A percentile compares a stretch with the other conserved stretches of the same genome.
These are phyloP conservation scores for Hydropsyche betteni DNA, from an alignment of 2,888 invertebrate genomes.

Conservation along the genomic window DNA sequence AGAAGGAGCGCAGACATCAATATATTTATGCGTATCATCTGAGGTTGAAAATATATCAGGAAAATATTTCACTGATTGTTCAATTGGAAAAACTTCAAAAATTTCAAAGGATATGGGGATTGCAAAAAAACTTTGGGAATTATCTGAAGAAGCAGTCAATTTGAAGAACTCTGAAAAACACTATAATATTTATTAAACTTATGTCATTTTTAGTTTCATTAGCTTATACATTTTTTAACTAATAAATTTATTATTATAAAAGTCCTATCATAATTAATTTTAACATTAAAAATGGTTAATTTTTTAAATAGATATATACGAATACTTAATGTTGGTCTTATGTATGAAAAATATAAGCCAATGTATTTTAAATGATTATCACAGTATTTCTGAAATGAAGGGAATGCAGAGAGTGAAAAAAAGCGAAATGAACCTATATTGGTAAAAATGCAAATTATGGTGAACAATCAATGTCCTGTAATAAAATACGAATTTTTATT, in stretches of 20 bases:
- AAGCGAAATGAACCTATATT: conserved; percentile 47
- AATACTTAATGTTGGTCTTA: too few relatives aligned
- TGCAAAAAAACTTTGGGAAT: conserved; percentile 71
- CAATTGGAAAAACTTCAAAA: conserved; percentile 62
- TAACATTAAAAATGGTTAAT: too few relatives aligned
- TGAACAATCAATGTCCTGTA: conserved; percentile 52
- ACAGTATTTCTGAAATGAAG: conserved; percentile 16
- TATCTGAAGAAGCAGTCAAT: conserved; percentile 69
- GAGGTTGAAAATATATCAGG: conserved; percentile 70
- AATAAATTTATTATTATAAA: too few relatives aligned
- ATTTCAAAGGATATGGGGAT: conserved; percentile 64
- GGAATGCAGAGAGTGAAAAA: conserved; percentile 37
- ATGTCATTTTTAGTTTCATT: too few relatives aligned
- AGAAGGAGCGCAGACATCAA: conserved; percentile 73
- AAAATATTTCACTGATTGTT: conserved; percentile 72
- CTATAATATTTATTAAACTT: conserved; percentile 27
- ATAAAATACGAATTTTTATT: conserved; percentile 58
- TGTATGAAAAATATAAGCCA: conserved; percentile 50
- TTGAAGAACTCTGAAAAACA: conserved; percentile 48
- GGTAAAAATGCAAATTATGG: conserved; percentile 49
- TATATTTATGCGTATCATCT: conserved; percentile 68
- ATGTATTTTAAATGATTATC: conserved; percentile 43
- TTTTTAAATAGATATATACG: too few relatives aligned
- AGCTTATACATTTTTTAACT: too few relatives aligned
- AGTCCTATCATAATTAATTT: too few relatives aligned